Conservation (phyloP, 1,140 invertebrate genomes). For the Ruditapes philippinarum region DNA sequence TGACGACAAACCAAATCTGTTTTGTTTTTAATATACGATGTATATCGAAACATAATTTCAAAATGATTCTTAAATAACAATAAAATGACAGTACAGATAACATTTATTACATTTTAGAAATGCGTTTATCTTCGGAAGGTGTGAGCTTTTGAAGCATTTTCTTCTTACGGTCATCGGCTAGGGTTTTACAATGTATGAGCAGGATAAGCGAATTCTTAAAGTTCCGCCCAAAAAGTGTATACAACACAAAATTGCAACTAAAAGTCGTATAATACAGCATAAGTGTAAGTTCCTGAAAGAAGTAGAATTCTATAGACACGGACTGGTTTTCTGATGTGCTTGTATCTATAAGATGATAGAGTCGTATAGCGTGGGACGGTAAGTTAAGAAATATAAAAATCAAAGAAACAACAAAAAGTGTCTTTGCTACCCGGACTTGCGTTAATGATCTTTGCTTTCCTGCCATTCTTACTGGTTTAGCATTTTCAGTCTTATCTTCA, state of each 20-base stretch:
- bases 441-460: conserved; percentile 82
- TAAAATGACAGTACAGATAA: no score
- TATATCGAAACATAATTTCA: no score
- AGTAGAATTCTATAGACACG: not conserved
- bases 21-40: no score
- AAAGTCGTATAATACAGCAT: conserved; percentile 52
- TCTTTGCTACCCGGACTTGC: conserved; percentile 92
- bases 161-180: not conserved
- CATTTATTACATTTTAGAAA: not conserved
- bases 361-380: conserved; percentile 87
- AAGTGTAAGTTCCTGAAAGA: conserved; percentile 45
- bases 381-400: conserved; percentile 93
- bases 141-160: conserved; percentile 16
- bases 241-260: conserved; percentile 57
- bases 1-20: no score
- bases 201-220: conserved; percentile 37
- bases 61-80: no score
- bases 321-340: not conserved
- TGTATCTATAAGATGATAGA: conserved; percentile 75
- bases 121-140: not conserved
- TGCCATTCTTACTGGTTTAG: not conserved
- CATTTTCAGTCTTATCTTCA: not conserved
- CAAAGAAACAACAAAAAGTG: conserved; percentile 93
- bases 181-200: conserved; percentile 14
- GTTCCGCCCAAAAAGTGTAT: conserved; percentile 46